A percentile compares a stretch with the other conserved stretches of the same genome.
Conservation (phyloP, 92 coral and sea anemone species). For the Muricea muricata region DNA sequence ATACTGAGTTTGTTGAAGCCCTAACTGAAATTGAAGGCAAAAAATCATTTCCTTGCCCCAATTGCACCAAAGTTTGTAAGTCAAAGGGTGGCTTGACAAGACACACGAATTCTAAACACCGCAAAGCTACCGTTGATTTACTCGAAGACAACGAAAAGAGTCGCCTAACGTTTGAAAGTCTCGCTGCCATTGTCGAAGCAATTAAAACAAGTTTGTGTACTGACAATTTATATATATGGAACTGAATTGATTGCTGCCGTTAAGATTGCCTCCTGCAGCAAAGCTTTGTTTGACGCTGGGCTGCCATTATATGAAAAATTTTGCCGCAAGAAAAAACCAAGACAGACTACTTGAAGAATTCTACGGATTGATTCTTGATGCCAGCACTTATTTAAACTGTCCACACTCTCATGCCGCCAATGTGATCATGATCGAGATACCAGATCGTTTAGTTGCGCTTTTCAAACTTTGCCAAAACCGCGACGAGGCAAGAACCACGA, state of each 20-base stretch:
- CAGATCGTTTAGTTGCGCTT: background rate
- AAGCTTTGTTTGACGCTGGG: slow-evolving; percentile 12
- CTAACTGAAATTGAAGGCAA: background rate
- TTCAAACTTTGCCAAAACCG: background rate
- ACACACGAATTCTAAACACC: background rate
- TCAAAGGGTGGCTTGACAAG: background rate
- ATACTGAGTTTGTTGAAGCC: background rate
- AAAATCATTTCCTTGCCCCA: background rate
- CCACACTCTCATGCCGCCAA: background rate
- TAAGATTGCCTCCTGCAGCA: slow-evolving; percentile 3
- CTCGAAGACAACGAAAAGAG: background rate
- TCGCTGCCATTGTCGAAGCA: slow-evolving; percentile 10
- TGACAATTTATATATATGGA: slow-evolving; percentile 9
- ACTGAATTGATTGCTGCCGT: background rate
- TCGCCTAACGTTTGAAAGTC: background rate
- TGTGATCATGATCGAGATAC: background rate
- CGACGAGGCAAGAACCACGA: background rate
- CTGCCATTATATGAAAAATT: slow-evolving; percentile 12
- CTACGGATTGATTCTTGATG: background rate
- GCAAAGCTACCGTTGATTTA: background rate
- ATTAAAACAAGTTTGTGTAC: background rate
- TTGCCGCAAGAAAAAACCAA: slow-evolving; percentile 8
- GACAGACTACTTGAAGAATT: slow-evolving; percentile 9
- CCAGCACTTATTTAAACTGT: background rate
- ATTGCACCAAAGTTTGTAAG: background rate